These are phyloP conservation scores for Thereva unica DNA, from an alignment of 2,888 invertebrate genomes.

Conservation along the genomic window DNA sequence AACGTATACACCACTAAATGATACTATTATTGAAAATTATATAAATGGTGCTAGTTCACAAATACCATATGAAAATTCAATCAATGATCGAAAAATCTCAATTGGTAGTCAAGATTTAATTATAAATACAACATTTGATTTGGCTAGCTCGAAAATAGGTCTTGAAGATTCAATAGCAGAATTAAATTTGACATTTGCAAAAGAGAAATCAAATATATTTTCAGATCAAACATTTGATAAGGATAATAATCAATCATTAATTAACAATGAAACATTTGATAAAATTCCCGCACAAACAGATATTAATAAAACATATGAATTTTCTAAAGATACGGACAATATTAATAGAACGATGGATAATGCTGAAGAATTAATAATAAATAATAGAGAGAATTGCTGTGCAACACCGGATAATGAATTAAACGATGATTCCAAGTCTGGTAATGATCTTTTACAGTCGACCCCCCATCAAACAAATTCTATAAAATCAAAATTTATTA, in stretches of 20 bases:
- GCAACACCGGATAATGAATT: constrained; percentile 12
- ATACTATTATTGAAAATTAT: too few relatives aligned
- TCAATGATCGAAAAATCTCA: too few relatives aligned
- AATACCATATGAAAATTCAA: too few relatives aligned
- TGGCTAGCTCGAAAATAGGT: constrained; percentile 50
- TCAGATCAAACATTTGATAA: too few relatives aligned
- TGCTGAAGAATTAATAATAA: background rate
- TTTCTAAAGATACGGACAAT: too few relatives aligned
- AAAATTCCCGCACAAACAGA: background rate
- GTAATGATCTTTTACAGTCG: background rate
- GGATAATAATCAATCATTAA: too few relatives aligned
- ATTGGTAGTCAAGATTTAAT: constrained; percentile 52
- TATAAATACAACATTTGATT: constrained; percentile 52
- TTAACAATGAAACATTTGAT: background rate
- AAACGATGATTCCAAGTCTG: background rate
- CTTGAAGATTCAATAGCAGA: too few relatives aligned
- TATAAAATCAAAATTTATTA: background rate
- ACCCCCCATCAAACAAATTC: constrained; percentile 1
- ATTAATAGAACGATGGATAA: background rate
- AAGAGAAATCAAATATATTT: too few relatives aligned
- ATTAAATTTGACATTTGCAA: too few relatives aligned
- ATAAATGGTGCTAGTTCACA: too few relatives aligned
- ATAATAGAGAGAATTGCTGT: background rate
- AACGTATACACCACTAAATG: too few relatives aligned
- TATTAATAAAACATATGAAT: background rate